Evolutionary conservation across 2,888 invertebrate species (phyloP).

Genomic region (Pseudanteris insignis): DNA sequence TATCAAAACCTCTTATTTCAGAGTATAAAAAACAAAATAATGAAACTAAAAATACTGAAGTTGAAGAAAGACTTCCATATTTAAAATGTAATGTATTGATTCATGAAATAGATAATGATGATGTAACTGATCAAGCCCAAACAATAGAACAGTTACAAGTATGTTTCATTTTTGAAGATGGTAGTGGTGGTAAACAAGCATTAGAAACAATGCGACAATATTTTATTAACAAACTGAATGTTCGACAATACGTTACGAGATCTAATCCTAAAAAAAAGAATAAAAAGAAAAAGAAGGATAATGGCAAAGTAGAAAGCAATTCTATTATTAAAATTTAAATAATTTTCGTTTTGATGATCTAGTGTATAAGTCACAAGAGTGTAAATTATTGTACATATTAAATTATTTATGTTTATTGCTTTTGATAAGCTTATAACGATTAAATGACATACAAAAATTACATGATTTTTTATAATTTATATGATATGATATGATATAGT

Average conservation of each 20-base stretch:
- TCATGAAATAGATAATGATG: conserved; percentile 41
- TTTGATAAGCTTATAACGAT: too few species aligned
- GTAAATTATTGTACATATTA: too few species aligned
- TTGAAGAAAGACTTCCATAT: conserved; percentile 39
- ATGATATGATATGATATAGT: too few species aligned
- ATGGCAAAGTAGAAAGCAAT: not conserved
- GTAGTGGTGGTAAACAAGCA: conserved; percentile 59
- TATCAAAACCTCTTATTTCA: too few species aligned
- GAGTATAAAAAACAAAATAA: too few species aligned
- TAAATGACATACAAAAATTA: too few species aligned
- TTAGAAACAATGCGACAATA: conserved; percentile 60
- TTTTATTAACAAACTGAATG: conserved; percentile 58
- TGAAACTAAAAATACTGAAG: too few species aligned
- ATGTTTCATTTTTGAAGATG: conserved; percentile 56
- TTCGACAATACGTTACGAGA: conserved; percentile 51
- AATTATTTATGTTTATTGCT: too few species aligned
- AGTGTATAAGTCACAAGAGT: too few species aligned
- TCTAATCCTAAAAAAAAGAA: conserved; percentile 15
- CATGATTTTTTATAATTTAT: too few species aligned
- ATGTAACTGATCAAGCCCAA: conserved; percentile 3
- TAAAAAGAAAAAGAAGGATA: conserved; percentile 45
- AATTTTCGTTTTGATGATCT: too few species aligned
- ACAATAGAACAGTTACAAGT: conserved; percentile 46
- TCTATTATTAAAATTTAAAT: conserved; percentile 1
- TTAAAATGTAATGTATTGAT: conserved; percentile 47